phyloP scores from a whole-genome alignment of 2,888 invertebrate species.

The Rosalia funebris region DNA sequence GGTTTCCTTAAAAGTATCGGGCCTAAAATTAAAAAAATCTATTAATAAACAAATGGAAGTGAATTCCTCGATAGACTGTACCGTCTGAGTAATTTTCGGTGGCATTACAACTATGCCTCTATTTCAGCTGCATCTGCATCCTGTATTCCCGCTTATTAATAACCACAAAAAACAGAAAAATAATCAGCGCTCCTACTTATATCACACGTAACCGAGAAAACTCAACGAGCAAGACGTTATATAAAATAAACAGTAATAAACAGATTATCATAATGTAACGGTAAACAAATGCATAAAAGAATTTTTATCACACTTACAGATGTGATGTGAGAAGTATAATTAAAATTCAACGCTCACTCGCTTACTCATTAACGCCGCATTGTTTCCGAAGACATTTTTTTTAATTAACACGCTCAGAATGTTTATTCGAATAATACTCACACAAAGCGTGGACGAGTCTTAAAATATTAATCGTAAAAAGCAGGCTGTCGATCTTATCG shows the following conservation, averaged over 20 bases:
- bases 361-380: neutral
- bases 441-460: neutral
- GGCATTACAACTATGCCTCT: slow-evolving; percentile 29
- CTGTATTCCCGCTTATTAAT: slow-evolving; percentile 28
- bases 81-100: slow-evolving; percentile 10
- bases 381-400: neutral
- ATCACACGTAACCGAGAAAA: neutral
- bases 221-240: neutral
- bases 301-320: neutral
- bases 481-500: neutral
- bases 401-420: neutral
- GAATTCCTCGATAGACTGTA: slow-evolving; percentile 17
- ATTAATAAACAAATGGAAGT: slow-evolving; percentile 31
- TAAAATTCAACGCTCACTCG: neutral
- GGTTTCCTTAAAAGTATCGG: slow-evolving; percentile 13
- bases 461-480: neutral
- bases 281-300: slow-evolving; percentile 7
- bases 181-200: neutral
- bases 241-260: too few species aligned
- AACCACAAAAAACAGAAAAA: slow-evolving; percentile 17
- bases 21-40: slow-evolving; percentile 34
- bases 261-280: slow-evolving; percentile 11
- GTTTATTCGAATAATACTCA: neutral
- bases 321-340: slow-evolving; percentile 7
- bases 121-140: slow-evolving; percentile 27